These are phyloP conservation scores for Eclectus roratus DNA, from an alignment of 2,113 vertebrate species.

Conservation along the genomic window DNA sequence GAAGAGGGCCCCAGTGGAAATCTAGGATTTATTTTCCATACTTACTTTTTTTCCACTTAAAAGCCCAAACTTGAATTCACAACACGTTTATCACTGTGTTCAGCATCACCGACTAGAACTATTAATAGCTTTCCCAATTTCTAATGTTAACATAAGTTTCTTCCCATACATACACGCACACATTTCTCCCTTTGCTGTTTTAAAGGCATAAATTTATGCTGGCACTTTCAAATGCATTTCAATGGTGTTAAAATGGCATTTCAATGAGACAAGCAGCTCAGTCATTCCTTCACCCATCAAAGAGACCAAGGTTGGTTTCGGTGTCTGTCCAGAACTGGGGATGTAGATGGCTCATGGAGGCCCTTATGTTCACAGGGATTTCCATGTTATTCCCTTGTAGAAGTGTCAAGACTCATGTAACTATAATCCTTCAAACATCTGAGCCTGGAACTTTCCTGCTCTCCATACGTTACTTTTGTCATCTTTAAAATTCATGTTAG, in stretches of 20 bases:
- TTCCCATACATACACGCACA: fast-evolving
- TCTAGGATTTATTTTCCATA: constrained; percentile 10
- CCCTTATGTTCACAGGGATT: not conserved
- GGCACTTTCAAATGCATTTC: not conserved
- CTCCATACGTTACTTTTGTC: not conserved
- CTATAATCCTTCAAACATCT: not conserved
- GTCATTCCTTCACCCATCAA: not conserved
- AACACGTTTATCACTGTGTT: not conserved
- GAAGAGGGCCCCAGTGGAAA: not conserved
- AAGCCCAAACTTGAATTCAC: not conserved
- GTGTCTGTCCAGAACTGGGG: not conserved
- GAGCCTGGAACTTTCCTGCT: not conserved
- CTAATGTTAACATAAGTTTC: not conserved
- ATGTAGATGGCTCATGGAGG: not conserved
- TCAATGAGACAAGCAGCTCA: not conserved
- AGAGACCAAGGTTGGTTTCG: not conserved
- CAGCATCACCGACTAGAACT: not conserved
- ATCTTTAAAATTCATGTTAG: not conserved
- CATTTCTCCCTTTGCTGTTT: not conserved
- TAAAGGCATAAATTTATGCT: not conserved
- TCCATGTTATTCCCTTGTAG: not conserved
- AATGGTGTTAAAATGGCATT: not conserved
- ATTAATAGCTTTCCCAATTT: not conserved
- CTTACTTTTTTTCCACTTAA: not conserved
- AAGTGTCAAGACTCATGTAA: not conserved